phyloP scores from a whole-genome alignment of 2,888 invertebrate genomes.

The Heliconius cydno region DNA sequence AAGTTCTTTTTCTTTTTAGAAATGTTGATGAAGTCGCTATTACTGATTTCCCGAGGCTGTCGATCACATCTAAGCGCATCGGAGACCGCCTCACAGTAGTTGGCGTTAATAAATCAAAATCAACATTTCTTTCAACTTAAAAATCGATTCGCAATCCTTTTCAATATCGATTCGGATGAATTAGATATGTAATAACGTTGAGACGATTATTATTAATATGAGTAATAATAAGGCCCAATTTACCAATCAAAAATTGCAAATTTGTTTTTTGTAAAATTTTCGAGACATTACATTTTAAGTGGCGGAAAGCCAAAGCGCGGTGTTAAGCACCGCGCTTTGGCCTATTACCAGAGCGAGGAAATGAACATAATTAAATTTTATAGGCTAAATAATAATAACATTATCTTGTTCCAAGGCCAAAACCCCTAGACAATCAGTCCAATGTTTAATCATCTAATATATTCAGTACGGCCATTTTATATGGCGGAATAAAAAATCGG shows the following conservation, averaged over 20 bases:
- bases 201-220: conserved; percentile 2
- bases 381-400: neutral
- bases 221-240: neutral
- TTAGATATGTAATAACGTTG: neutral
- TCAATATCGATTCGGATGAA: conserved; percentile 25
- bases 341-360: neutral
- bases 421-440: neutral
- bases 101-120: conserved; percentile 40
- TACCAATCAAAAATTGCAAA: neutral
- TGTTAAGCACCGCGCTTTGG: neutral
- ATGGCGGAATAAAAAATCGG: conserved; percentile 45
- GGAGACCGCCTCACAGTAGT: conserved; percentile 35
- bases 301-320: too few species aligned
- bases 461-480: conserved; percentile 16
- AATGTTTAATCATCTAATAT: conserved; percentile 8
- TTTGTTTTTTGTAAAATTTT: neutral
- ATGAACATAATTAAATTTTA: too few species aligned
- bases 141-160: conserved; percentile 33
- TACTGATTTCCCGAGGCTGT: conserved; percentile 45
- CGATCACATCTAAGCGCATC: conserved; percentile 45
- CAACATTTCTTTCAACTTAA: conserved; percentile 39
- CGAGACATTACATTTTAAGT: neutral
- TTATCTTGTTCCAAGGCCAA: neutral
- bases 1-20: conserved; percentile 14
- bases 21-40: conserved; percentile 34